Base-by-base conservation (phyloP, 2,888 invertebrate genomes). In the Acrocyrtus sp. region DNA sequence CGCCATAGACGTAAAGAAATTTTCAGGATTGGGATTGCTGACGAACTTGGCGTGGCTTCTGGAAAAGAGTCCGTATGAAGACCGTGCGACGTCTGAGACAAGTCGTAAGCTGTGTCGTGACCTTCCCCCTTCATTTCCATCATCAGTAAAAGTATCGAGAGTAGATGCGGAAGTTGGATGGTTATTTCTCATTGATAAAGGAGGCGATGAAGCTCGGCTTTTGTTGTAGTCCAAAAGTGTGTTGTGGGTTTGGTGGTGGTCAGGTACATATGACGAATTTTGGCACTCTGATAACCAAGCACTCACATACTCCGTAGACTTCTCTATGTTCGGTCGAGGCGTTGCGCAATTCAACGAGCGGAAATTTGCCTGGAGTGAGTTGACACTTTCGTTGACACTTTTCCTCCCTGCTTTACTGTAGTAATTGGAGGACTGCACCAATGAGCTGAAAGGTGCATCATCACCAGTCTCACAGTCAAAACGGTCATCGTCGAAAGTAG, bases 261-360 rank as follows among this genome's bases (percentile, higher is more conserved):
- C 68, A 60, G 68, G 68, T 68, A 68, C 68, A 17, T 29, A 26
- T 10, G 15, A 45, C 17, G 68, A 27, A 51, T 54, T 74, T 74
- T 74, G 74, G 67, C 76, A 76, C 67, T 72, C 76, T 2, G 76
- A 61, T 50, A 77, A 63, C 77, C 77, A 77, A 41, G 77, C 63
- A 41, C 54, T 75, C 1, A 77, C 73, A 45, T 75, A 75, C 12
- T 77, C 72, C 5, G 67, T 72, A 0, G 78, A 74, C 45, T 70
- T 77, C 26, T 72, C 68, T 22, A 69, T 69, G 21, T 69, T 75
- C 21, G 78, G 75, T 47, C 68, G 57, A 27, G 74, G 74, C 10
- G 74, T 74, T 10, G 68, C 21, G 47, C 74, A 74, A 19, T 74
- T 70, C 22, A 61, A 27, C 19, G 66, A 19, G n/a, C 74, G 51